Evolutionary conservation across 2,797 vertebrate species (phyloP).

Genomic region (Gadopsis bispinosus): DNA sequence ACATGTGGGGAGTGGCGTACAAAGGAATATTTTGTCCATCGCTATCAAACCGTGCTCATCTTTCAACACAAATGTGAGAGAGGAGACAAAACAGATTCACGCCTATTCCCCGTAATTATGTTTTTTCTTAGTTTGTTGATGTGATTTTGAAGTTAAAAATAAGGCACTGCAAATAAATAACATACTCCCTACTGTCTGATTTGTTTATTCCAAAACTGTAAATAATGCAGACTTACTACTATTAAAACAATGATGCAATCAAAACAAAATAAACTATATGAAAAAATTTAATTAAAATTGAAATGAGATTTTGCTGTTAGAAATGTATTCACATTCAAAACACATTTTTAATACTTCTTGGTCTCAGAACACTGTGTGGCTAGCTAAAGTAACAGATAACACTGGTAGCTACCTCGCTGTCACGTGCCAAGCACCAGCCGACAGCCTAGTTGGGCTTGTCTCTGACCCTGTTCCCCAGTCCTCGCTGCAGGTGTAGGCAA

Average conservation of each 20-base stretch:
- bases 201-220: background rate
- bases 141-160: slow-evolving; percentile 7
- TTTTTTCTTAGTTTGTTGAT: background rate
- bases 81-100: slow-evolving; percentile 59
- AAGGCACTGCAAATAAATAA: background rate
- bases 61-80: slow-evolving; percentile 48
- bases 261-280: background rate
- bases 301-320: too few relatives aligned
- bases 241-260: background rate
- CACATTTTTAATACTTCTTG: too few relatives aligned
- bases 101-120: slow-evolving; percentile 13
- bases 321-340: too few relatives aligned
- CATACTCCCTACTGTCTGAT: background rate
- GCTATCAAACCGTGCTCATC: slow-evolving; percentile 56
- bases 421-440: too few relatives aligned
- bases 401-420: too few relatives aligned
- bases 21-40: slow-evolving; percentile 58
- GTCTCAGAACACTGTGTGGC: too few relatives aligned
- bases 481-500: too few relatives aligned
- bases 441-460: too few relatives aligned
- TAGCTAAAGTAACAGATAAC: too few relatives aligned
- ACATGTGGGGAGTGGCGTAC: slow-evolving; percentile 25
- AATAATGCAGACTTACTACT: background rate
- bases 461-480: too few relatives aligned
- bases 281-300: background rate